A percentile compares a stretch with the other conserved stretches of the same genome.
Evolutionary conservation across 2,113 vertebrate species (phyloP).

Genomic region (Mobula hypostoma): DNA sequence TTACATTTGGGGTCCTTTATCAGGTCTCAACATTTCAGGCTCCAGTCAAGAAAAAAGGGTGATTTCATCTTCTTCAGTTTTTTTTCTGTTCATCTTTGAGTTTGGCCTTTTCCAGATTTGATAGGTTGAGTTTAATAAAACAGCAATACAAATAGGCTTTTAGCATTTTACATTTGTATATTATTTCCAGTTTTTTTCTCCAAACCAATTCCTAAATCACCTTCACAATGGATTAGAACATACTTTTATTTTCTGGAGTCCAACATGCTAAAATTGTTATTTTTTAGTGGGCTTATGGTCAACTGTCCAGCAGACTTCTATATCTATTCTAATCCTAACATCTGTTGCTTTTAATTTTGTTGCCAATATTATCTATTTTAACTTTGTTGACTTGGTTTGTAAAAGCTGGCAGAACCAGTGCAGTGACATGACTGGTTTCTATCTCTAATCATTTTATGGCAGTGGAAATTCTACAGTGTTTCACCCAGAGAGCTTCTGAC

Average conservation of each 20-base stretch:
- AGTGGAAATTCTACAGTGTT: background rate
- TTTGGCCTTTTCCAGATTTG: background rate
- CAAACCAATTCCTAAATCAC: background rate
- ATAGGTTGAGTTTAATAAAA: background rate
- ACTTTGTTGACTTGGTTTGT: background rate
- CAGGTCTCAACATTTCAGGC: background rate
- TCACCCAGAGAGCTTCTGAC: background rate
- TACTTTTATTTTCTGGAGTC: background rate
- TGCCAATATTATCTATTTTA: background rate
- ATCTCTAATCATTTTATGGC: slow-evolving; percentile 6
- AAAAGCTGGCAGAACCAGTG: background rate
- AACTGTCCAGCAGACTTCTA: background rate
- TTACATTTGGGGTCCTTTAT: background rate
- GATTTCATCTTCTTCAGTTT: background rate
- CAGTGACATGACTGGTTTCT: background rate
- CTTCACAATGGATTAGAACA: background rate
- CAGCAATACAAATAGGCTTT: background rate
- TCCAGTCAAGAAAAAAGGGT: background rate
- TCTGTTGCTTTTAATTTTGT: background rate
- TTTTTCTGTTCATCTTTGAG: background rate
- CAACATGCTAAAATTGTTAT: background rate
- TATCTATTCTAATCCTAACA: background rate
- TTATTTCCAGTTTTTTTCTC: background rate
- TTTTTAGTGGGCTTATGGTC: background rate
- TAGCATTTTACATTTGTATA: background rate